Evolutionary conservation across 2,888 invertebrate species (phyloP).

Genomic region (Spatulosminthurus flaviceps): DNA sequence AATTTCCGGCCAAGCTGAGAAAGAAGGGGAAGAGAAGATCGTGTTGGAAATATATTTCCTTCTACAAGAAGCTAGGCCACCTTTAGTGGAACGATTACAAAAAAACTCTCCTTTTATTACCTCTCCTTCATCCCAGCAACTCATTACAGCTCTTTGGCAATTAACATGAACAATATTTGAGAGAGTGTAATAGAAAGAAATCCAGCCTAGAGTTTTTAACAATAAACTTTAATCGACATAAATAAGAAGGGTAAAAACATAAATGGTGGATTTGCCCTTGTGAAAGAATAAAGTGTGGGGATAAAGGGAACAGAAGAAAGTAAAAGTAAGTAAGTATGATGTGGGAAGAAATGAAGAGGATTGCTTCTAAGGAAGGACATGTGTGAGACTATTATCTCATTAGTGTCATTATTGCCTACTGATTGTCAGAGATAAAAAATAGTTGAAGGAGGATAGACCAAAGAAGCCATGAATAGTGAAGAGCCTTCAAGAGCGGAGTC

Average conservation of each 20-base stretch:
- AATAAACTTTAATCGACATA: too few species aligned
- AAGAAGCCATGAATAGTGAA: slow-evolving; percentile 37
- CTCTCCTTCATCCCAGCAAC: background rate
- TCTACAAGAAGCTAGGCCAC: background rate
- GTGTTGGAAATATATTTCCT: slow-evolving; percentile 18
- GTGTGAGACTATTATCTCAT: slow-evolving; percentile 4
- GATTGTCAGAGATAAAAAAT: slow-evolving; percentile 1
- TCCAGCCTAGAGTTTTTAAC: too few species aligned
- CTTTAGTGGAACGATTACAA: background rate
- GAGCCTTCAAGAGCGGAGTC: slow-evolving; percentile 26
- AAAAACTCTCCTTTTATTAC: too few species aligned
- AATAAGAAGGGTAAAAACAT: too few species aligned
- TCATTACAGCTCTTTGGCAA: too few species aligned
- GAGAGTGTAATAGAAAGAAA: too few species aligned
- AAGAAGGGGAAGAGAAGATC: background rate
- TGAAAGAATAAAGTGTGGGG: too few species aligned
- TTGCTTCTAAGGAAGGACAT: background rate
- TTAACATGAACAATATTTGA: too few species aligned
- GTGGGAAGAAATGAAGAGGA: background rate
- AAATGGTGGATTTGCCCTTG: too few species aligned
- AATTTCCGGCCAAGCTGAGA: background rate
- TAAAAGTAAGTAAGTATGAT: background rate
- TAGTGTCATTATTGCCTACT: background rate
- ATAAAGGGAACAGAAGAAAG: background rate
- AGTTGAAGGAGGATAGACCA: background rate